These are phyloP conservation scores for Sciurus carolinensis DNA, from an alignment of 2,797 vertebrate genomes.

Conservation along the genomic window DNA sequence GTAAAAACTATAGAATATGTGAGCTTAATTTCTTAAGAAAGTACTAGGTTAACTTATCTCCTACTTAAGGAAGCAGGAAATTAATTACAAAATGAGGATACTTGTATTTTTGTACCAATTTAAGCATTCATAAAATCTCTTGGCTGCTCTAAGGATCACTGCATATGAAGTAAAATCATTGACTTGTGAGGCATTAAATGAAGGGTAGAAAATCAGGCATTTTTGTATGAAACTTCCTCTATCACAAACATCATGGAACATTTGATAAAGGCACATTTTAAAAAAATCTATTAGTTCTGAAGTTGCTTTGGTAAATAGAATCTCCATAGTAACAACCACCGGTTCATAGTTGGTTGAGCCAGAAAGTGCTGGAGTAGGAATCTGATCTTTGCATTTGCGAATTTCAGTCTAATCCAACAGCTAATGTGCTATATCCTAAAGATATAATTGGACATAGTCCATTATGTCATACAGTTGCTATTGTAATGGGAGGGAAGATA, in stretches of 20 bases:
- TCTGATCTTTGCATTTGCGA: not conserved
- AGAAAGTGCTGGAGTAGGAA: not conserved
- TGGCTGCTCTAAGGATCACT: not conserved
- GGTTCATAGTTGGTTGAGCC: not conserved
- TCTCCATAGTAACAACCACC: not conserved
- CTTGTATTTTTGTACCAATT: not conserved
- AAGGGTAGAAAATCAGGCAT: not conserved
- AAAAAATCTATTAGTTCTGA: not conserved
- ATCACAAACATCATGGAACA: not conserved
- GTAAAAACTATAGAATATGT: not conserved
- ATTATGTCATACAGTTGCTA: not conserved
- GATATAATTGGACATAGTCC: not conserved
- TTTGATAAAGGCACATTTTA: not conserved
- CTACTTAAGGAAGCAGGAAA: slow-evolving; percentile 4
- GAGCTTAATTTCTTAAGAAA: slow-evolving; percentile 44
- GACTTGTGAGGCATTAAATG: not conserved
- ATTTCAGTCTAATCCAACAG: not conserved
- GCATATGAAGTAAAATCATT: slow-evolving; percentile 18
- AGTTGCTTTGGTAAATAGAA: not conserved
- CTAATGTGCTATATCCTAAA: not conserved
- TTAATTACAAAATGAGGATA: slow-evolving; percentile 22
- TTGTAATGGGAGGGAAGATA: not conserved
- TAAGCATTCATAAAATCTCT: slow-evolving; percentile 38
- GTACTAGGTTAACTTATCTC: not conserved
- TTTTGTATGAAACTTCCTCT: not conserved